A percentile compares a stretch with the other conserved stretches of the same genome.
These are phyloP conservation scores for Drosophila demipolita DNA, from an alignment of 2,888 invertebrate species.

Conservation along the genomic window DNA sequence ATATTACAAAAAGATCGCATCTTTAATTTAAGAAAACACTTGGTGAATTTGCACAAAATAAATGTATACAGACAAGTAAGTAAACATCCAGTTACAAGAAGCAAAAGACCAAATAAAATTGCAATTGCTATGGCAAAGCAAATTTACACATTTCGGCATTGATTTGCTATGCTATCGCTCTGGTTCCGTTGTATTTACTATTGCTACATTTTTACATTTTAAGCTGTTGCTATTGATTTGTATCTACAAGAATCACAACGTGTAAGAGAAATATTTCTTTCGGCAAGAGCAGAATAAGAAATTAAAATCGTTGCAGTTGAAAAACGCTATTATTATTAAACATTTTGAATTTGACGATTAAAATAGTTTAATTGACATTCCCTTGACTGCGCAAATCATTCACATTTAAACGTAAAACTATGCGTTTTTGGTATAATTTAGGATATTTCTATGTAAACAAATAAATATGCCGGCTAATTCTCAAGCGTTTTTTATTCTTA, in stretches of 20 bases:
- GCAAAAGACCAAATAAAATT: not conserved
- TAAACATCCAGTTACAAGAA: not conserved
- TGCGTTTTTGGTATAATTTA: not conserved
- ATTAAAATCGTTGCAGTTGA: not conserved
- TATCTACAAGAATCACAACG: not conserved
- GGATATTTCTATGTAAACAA: not conserved
- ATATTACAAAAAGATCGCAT: not conserved
- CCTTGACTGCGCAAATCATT: not conserved
- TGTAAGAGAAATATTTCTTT: not conserved
- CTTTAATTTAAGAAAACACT: not conserved
- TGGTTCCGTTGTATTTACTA: not conserved
- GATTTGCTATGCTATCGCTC: not conserved
- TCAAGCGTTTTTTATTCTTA: not conserved
- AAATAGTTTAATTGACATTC: not conserved
- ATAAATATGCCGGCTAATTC: not conserved
- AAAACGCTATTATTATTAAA: not conserved
- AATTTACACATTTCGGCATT: not conserved
- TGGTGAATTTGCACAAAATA: not conserved
- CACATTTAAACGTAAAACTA: not conserved
- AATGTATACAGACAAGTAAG: not conserved
- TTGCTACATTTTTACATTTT: not conserved
- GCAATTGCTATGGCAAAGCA: not conserved
- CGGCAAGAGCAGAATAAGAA: not conserved
- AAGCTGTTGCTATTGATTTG: not conserved
- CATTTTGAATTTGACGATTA: not conserved